Percentiles rank a stretch among this genome's conserved stretches.
These are phyloP conservation scores for Pyralis farinalis DNA, from an alignment of 2,888 invertebrate species.

Conservation along the genomic window DNA sequence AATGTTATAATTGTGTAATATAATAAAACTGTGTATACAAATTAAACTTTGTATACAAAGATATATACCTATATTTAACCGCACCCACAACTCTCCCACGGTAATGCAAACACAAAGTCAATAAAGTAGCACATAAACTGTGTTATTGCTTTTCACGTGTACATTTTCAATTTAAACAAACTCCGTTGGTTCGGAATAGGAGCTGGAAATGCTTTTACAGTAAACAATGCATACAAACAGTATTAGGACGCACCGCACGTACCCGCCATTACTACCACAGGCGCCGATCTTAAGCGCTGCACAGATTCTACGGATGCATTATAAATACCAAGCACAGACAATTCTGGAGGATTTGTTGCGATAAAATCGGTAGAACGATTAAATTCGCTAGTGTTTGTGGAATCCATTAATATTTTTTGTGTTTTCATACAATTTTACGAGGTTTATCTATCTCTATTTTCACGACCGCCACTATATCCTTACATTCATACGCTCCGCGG, in stretches of 20 bases:
- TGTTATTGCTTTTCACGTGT: not conserved
- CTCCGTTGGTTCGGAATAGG: not conserved
- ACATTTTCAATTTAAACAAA: not conserved
- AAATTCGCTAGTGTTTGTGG: not conserved
- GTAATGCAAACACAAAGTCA: not conserved
- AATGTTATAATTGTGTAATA: too few relatives aligned
- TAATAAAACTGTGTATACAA: too few relatives aligned
- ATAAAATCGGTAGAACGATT: not conserved
- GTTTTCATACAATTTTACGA: too few relatives aligned
- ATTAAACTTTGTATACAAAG: too few relatives aligned
- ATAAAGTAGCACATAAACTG: not conserved
- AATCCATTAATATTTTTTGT: too few relatives aligned
- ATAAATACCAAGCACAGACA: not conserved
- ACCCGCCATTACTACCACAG: slow-evolving; percentile 2
- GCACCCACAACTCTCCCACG: too few relatives aligned
- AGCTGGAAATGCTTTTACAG: not conserved
- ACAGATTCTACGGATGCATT: not conserved
- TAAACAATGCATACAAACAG: not conserved
- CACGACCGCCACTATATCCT: too few relatives aligned
- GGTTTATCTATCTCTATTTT: too few relatives aligned
- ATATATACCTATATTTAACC: too few relatives aligned
- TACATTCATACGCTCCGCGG: too few relatives aligned
- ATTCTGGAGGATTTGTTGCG: not conserved
- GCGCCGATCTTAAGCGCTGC: not conserved
- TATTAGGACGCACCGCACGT: not conserved